These are phyloP conservation scores for Coccyzus lansbergi DNA, from an alignment of 2,797 vertebrate genomes.

Conservation along the genomic window DNA sequence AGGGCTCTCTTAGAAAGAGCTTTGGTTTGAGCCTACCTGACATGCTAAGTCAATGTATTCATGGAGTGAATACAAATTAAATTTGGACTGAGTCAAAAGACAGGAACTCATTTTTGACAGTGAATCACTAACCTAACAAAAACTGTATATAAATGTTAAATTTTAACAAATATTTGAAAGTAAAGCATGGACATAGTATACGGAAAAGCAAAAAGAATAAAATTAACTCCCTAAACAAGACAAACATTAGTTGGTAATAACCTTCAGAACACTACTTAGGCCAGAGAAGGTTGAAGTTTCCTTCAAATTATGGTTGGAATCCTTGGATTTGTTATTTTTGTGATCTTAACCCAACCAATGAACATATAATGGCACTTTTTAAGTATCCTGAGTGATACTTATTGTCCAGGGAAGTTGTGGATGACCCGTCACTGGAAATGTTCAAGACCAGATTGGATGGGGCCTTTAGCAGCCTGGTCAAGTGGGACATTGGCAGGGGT, in stretches of 20 bases:
- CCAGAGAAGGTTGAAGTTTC: not conserved
- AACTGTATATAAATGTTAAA: not conserved
- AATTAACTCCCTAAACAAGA: not conserved
- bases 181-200: not conserved
- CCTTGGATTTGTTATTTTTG: not conserved
- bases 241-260: not conserved
- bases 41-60: not conserved
- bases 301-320: not conserved
- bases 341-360: not conserved
- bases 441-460: no score
- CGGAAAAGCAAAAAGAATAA: not conserved
- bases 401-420: no score
- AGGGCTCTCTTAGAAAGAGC: not conserved
- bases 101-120: not conserved
- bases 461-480: no score
- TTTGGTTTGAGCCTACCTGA: not conserved
- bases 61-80: constrained; percentile 1
- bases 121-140: not conserved
- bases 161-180: constrained; percentile 1
- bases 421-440: no score
- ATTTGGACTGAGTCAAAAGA: not conserved
- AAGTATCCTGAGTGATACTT: not conserved
- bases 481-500: no score
- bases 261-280: not conserved
- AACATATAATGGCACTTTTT: not conserved